Evolutionary conservation across 2,888 invertebrate species (phyloP).

Genomic region (Pheosia gnoma): DNA sequence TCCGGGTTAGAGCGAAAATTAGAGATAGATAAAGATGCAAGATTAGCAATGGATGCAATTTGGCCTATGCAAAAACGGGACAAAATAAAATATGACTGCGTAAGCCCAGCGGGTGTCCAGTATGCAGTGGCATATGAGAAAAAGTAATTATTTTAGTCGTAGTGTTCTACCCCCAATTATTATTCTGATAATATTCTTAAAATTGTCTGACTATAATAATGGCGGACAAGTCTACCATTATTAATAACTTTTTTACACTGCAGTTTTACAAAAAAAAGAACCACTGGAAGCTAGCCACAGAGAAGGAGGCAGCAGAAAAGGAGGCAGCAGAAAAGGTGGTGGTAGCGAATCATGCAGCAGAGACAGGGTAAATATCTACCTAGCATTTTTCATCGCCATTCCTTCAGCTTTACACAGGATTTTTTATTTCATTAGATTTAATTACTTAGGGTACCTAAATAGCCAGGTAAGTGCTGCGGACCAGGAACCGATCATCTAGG

Average conservation of each 20-base stretch:
- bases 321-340: not conserved
- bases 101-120: no score
- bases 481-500: no score
- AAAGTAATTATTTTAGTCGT: no score
- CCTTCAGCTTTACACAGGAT: no score
- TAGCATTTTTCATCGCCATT: no score
- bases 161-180: no score
- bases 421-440: no score
- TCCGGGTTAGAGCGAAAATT: not conserved
- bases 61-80: not conserved
- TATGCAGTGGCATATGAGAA: no score
- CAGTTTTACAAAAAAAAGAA: not conserved
- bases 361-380: not conserved
- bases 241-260: not conserved
- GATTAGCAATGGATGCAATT: not conserved
- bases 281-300: not conserved
- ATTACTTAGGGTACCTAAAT: no score
- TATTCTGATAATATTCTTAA: no score
- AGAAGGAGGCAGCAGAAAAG: not conserved
- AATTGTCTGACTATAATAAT: not conserved
- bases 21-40: constrained; percentile 1
- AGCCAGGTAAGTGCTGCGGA: no score
- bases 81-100: not conserved
- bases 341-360: not conserved
- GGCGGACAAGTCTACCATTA: not conserved